Base-by-base conservation (phyloP, 2,888 invertebrate species). In the Drosophila mimica region DNA sequence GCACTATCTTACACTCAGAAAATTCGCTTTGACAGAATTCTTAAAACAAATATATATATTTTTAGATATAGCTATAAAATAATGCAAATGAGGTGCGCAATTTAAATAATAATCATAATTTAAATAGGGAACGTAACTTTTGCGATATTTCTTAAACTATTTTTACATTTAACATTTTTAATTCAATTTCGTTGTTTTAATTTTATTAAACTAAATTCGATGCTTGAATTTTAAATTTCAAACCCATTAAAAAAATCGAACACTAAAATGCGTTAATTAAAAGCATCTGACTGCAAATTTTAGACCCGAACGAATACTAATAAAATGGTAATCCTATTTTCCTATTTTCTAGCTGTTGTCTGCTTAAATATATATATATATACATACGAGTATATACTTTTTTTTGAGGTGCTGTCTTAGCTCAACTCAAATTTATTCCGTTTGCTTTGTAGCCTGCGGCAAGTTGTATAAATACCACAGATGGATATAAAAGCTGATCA, bases 401-500 rank as follows among this genome's bases (percentile, higher is more conserved):
- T 30, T 36, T 30, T 25, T 46, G 25, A 46, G 15, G 20, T 17
- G 20, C 17, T n/a, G 49, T 65, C 49, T 61, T 57, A 56, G 3
- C 48, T 34, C 64, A 64, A 64, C 34, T 62, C 25, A 17, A 65
- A 69, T 69, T 40, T 69, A 75, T 68, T 63, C 57, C 52, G 52
- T 48, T 76, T 76, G 54, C 34, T 52, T 38, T 61, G 53, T 38
- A n/a, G 67, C 56, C 38, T 74, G 68, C 15, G 58, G 80, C 61
- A 58, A 40, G 48, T 68, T 30, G 40, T 61, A 30, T 36, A 56
- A 43, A 60, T 65, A 62, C 58, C 70, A 43, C 76, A 62, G 57
- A 63, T 58, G 70, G 76, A 69, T 58, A 70, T 53, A 77, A 71
- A 64, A 71, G 64, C 72, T 77, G 81, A 77, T 71, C 77, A 72